A percentile compares a stretch with the other conserved stretches of the same genome.
Conservation (phyloP, 2,888 invertebrate genomes). For the Ypsolopha sequella region DNA sequence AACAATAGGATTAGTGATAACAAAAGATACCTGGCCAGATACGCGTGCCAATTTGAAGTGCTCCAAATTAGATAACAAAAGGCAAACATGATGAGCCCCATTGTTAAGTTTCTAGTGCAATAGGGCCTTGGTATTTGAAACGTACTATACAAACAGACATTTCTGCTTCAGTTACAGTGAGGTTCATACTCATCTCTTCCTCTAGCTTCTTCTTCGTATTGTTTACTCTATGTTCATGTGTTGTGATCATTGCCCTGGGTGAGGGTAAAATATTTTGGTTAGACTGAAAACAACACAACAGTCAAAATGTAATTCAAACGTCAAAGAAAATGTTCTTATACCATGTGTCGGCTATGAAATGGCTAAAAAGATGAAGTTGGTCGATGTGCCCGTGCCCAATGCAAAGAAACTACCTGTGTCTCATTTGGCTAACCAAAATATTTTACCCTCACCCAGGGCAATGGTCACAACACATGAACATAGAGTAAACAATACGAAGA, state of each 20-base stretch:
- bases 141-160: constrained; percentile 44
- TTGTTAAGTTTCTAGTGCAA: too few relatives aligned
- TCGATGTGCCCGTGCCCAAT: constrained; percentile 31
- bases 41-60: too few relatives aligned
- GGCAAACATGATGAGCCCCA: too few relatives aligned
- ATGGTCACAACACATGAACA: constrained; percentile 39
- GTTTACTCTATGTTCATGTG: constrained; percentile 36
- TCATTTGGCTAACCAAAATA: constrained; percentile 34
- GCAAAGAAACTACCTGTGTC: constrained; percentile 32
- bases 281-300: too few relatives aligned
- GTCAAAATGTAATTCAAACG: too few relatives aligned
- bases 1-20: too few relatives aligned
- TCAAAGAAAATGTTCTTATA: too few relatives aligned
- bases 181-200: constrained; percentile 38
- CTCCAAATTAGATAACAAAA: too few relatives aligned
- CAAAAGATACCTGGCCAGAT: too few relatives aligned
- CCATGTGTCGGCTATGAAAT: too few relatives aligned
- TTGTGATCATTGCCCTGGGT: constrained; percentile 36
- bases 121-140: too few relatives aligned
- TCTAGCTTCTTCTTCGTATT: constrained; percentile 19
- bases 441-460: constrained; percentile 30
- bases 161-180: constrained; percentile 44
- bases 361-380: too few relatives aligned
- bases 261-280: constrained; percentile 31
- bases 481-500: constrained; percentile 27